These are phyloP conservation scores for Dione juno DNA, from an alignment of 2,888 invertebrate species.

Conservation along the genomic window DNA sequence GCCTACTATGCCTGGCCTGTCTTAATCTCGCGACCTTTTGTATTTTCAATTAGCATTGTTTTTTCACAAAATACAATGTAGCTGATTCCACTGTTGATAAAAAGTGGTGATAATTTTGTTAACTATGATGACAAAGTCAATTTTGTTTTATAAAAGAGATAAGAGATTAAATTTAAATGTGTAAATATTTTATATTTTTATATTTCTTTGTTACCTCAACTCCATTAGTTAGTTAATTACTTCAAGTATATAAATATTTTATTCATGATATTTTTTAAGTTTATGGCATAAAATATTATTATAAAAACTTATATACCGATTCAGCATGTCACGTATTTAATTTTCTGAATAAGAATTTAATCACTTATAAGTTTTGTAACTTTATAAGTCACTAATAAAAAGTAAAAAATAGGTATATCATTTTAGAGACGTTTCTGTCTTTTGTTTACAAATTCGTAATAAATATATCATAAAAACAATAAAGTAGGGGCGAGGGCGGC, in stretches of 20 bases:
- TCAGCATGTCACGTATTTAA: no score
- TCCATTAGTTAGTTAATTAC: background rate
- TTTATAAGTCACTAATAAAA: no score
- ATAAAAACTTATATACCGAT: no score
- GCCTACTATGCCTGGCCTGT: constrained; percentile 3
- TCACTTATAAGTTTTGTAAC: no score
- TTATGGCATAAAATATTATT: no score
- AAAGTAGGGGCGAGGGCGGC: constrained; percentile 62
- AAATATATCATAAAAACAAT: background rate
- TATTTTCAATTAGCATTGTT: constrained; percentile 9
- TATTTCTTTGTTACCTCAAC: constrained; percentile 5
- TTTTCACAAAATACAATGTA: constrained; percentile 18
- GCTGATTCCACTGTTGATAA: constrained; percentile 13
- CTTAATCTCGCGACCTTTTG: constrained; percentile 24
- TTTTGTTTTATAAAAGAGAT: constrained; percentile 9
- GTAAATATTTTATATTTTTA: background rate
- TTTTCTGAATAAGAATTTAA: no score
- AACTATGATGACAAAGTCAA: constrained; percentile 12
- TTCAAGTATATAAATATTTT: background rate
- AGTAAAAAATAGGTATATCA: no score
- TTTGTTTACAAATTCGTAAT: background rate
- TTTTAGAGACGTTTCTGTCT: background rate
- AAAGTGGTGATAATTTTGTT: constrained; percentile 8
- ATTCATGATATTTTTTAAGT: background rate
- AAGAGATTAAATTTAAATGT: constrained; percentile 6